Evolutionary conservation across 92 coral and sea anemone species (phyloP).

Genomic region (Porites divaricata): DNA sequence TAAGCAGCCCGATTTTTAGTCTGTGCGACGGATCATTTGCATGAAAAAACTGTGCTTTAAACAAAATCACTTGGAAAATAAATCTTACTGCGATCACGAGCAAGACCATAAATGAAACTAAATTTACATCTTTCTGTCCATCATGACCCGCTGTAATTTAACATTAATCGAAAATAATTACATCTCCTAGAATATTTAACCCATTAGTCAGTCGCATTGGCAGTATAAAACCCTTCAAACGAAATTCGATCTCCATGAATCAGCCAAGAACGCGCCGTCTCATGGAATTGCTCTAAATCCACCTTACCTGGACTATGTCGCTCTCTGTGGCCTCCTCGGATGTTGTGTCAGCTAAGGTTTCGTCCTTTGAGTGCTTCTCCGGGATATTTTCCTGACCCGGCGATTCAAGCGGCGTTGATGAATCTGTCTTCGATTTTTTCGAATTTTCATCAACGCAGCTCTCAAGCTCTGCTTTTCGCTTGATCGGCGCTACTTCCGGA

Average conservation of each 20-base stretch:
- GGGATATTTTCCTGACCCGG: constrained; percentile 20
- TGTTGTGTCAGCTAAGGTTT: constrained; percentile 35
- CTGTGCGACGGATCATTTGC: constrained; percentile 10
- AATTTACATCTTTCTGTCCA: not conserved
- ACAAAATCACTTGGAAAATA: not conserved
- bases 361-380: constrained; percentile 32
- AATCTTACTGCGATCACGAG: not conserved
- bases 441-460: constrained; percentile 63
- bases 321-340: constrained; percentile 24
- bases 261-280: constrained; percentile 7
- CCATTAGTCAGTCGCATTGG: not conserved
- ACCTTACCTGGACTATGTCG: constrained; percentile 39
- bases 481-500: constrained; percentile 72
- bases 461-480: constrained; percentile 68
- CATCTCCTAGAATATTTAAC: constrained; percentile 7
- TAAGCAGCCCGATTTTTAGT: not conserved
- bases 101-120: not conserved
- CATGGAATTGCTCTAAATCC: constrained; percentile 7
- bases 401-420: constrained; percentile 3
- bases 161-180: constrained; percentile 28
- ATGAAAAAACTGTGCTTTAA: constrained; percentile 1
- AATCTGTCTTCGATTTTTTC: constrained; percentile 72
- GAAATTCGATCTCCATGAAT: constrained; percentile 29
- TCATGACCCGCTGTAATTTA: constrained; percentile 7
- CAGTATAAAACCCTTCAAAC: constrained; percentile 29